Base-by-base conservation (phyloP, 2,888 invertebrate species). In the Caenorhabditis zanzibari region DNA sequence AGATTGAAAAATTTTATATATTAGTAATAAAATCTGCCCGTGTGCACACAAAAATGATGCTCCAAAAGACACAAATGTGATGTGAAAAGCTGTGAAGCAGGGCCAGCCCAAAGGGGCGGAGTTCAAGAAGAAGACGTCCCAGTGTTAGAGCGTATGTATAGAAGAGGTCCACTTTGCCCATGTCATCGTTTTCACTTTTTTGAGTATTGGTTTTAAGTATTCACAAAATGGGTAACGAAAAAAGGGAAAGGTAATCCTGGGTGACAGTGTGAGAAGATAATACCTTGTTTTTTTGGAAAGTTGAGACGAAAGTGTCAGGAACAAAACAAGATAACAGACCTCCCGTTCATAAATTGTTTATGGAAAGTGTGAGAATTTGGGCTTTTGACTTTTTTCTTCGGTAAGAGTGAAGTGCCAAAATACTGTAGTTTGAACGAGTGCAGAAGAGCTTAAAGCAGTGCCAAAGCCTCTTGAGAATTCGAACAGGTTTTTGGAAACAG, bases 71-170 rank as follows among this genome's bases (percentile, higher is more conserved):
- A 44, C 24, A 54, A 38, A 63, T 52, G 61, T 41, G 63, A 64
- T 41, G 63, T 56, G 32, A 66, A 66, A 75, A 66, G 76, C 68
- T 76, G 73, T 73, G 73, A 73, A 73, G 52, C 73, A 35, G 28
- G 35, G 52, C 22, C 72, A 64, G 68, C 58, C 59, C 72, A 49
- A 47, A 63, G 68, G 76, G 76, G 76, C 76, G 76, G 68, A 58
- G 76, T 68, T 68, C 68, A 68, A 68, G 47, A 68, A 76, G 75
- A 47, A 68, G 76, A 61, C 76, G 68, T 64, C 63, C 54, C 74
- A 35, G 49, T 47, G 38, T 38, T 38, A 38, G 32, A 32, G 38
- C 38, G 32, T 49, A 49, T 66, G 61, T 61, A n/a, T n/a, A 41
- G 38, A 35, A 44, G 66, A 44, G 52, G 68, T 68, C 76, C 52